These are phyloP conservation scores for Adoxophyes honmai DNA, from an alignment of 1,140 invertebrate genomes.

Conservation along the genomic window DNA sequence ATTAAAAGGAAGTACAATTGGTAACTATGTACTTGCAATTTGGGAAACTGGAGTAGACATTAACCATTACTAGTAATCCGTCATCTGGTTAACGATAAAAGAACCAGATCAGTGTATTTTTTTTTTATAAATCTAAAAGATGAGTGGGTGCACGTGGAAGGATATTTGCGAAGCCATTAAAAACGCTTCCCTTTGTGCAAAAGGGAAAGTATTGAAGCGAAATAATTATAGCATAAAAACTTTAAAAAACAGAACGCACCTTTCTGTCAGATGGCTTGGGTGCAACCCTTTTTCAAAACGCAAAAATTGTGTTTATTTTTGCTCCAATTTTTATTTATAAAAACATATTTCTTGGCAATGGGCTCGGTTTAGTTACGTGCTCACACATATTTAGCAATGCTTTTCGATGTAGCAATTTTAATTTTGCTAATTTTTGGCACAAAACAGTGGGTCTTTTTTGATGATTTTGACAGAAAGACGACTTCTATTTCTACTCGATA, in stretches of 20 bases:
- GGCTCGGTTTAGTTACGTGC: slow-evolving; percentile 9
- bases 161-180: slow-evolving; percentile 62
- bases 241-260: slow-evolving; percentile 39
- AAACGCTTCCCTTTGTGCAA: slow-evolving; percentile 41
- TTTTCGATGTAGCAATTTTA: too few relatives aligned
- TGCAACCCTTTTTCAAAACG: slow-evolving; percentile 26
- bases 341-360: slow-evolving; percentile 15
- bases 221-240: slow-evolving; percentile 44
- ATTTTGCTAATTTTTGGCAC: too few relatives aligned
- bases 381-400: not conserved
- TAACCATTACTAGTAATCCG: too few relatives aligned
- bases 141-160: slow-evolving; percentile 40
- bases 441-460: too few relatives aligned
- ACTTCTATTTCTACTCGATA: too few relatives aligned
- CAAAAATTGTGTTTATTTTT: slow-evolving; percentile 13
- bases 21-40: too few relatives aligned
- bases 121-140: too few relatives aligned
- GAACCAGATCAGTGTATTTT: too few relatives aligned
- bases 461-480: too few relatives aligned
- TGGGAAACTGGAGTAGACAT: too few relatives aligned
- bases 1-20: too few relatives aligned
- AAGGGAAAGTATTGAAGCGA: slow-evolving; percentile 53
- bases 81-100: too few relatives aligned
- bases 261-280: slow-evolving; percentile 31
- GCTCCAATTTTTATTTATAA: not conserved